Evolutionary conservation across 2,888 invertebrate genomes (phyloP).

Genomic region (Napeogenes inachia): DNA sequence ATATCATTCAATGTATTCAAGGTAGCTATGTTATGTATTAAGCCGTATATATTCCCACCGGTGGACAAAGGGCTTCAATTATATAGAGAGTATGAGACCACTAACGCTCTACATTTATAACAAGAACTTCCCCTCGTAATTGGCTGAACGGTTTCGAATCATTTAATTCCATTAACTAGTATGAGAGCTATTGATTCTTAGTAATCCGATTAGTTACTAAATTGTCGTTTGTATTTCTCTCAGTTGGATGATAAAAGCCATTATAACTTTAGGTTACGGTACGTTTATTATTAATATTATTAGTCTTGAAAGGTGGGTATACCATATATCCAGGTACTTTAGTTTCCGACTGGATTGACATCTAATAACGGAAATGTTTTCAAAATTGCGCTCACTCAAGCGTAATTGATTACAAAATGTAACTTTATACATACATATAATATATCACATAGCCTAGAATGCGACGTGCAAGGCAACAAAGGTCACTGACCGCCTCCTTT

Average conservation of each 20-base stretch:
- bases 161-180: constrained; percentile 27
- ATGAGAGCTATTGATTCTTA: constrained; percentile 28
- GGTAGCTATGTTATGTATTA: no score
- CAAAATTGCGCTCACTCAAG: constrained; percentile 9
- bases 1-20: no score
- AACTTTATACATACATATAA: constrained; percentile 8
- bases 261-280: no score
- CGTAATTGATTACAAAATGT: constrained; percentile 13
- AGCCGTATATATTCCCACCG: background rate
- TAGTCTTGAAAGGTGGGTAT: no score
- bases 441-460: constrained; percentile 26
- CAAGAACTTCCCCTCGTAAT: constrained; percentile 32
- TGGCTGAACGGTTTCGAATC: constrained; percentile 27
- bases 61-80: constrained; percentile 10
- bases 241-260: no score
- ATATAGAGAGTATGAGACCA: background rate
- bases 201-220: constrained; percentile 29
- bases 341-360: no score
- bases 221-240: constrained; percentile 21
- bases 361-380: background rate
- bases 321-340: no score
- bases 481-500: constrained; percentile 36
- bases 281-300: no score
- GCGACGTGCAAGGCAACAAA: constrained; percentile 32
- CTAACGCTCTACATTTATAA: constrained; percentile 24